Evolutionary conservation across 1,140 invertebrate species (phyloP).

Genomic region (Hirudo medicinalis): DNA sequence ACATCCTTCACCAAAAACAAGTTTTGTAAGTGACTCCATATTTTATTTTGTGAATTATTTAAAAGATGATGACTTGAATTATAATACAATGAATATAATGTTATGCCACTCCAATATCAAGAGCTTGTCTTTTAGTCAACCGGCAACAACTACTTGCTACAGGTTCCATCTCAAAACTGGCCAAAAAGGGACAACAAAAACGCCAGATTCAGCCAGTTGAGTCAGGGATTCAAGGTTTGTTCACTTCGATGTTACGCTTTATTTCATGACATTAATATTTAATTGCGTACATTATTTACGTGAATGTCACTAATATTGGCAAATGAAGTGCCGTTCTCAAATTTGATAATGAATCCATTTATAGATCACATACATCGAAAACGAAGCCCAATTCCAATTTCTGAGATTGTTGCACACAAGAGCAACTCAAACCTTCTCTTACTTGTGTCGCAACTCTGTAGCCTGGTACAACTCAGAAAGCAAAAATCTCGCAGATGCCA

Average conservation of each 20-base stretch:
- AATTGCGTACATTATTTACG: too few species aligned
- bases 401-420: slow-evolving; percentile 56
- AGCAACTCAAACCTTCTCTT: slow-evolving; percentile 69
- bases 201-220: background rate
- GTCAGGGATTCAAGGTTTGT: background rate
- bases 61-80: too few species aligned
- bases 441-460: slow-evolving; percentile 60
- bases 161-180: too few species aligned
- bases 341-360: background rate
- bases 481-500: slow-evolving; percentile 44
- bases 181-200: too few species aligned
- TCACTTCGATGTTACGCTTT: background rate
- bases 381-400: slow-evolving; percentile 59
- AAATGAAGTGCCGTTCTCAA: background rate
- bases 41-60: background rate
- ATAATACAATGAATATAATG: too few species aligned
- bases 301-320: background rate
- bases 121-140: too few species aligned
- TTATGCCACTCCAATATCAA: too few species aligned
- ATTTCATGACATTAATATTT: background rate
- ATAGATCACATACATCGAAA: slow-evolving; percentile 61
- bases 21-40: slow-evolving; percentile 36
- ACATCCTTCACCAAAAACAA: slow-evolving; percentile 55
- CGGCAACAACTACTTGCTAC: too few species aligned
- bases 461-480: slow-evolving; percentile 53